Evolutionary conservation across 2,888 invertebrate genomes (phyloP).

Genomic region (Myathropa florea): DNA sequence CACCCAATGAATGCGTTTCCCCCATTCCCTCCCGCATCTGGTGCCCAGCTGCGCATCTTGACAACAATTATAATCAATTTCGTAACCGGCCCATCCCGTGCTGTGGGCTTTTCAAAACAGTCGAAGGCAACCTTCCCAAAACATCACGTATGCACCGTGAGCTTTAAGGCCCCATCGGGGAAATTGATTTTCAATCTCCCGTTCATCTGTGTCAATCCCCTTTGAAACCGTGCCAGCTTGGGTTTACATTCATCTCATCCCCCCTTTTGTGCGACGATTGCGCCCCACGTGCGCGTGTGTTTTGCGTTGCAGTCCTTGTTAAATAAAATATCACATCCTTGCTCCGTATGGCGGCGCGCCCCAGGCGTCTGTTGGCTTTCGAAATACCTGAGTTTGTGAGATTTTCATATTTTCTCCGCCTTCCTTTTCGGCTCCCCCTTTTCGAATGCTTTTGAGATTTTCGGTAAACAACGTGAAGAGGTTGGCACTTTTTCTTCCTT

Average conservation of each 20-base stretch:
- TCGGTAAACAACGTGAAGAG: slow-evolving; percentile 5
- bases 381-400: slow-evolving; percentile 7
- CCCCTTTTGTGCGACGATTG: not conserved
- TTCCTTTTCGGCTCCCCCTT: not conserved
- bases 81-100: not conserved
- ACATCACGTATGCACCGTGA: too few relatives aligned
- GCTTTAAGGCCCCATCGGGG: not conserved
- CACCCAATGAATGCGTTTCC: not conserved
- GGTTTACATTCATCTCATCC: not conserved
- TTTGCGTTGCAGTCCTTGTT: not conserved
- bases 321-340: slow-evolving; percentile 26
- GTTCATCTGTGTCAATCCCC: slow-evolving; percentile 8
- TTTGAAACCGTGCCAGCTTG: too few relatives aligned
- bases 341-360: not conserved
- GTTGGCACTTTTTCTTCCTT: not conserved
- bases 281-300: not conserved
- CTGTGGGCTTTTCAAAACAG: not conserved
- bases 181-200: slow-evolving; percentile 47
- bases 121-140: too few relatives aligned
- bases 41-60: not conserved
- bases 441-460: not conserved
- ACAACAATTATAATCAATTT: not conserved
- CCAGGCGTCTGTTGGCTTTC: not conserved
- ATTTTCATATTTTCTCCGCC: not conserved
- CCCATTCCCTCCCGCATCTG: too few relatives aligned